Conservation (phyloP, 2,888 invertebrate species). For the Noctua comes region DNA sequence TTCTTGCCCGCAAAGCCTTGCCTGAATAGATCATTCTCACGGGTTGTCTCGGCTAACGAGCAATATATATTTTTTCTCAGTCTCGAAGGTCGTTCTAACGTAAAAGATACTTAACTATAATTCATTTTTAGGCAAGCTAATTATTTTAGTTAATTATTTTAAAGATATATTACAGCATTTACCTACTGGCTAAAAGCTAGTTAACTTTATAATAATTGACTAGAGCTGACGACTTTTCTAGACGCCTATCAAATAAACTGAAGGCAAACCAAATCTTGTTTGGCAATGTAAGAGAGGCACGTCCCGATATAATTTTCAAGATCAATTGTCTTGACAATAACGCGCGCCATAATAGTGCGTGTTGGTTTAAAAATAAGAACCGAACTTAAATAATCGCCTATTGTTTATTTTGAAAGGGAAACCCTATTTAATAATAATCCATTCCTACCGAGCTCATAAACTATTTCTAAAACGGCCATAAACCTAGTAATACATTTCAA, state of each 20-base stretch:
- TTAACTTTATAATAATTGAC: neutral
- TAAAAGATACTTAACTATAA: slow-evolving; percentile 20
- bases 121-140: slow-evolving; percentile 15
- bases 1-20: slow-evolving; percentile 38
- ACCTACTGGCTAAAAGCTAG: neutral
- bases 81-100: slow-evolving; percentile 41
- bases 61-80: slow-evolving; percentile 47
- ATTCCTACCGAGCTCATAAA: slow-evolving; percentile 35
- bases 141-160: slow-evolving; percentile 17
- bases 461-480: slow-evolving; percentile 29
- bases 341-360: neutral
- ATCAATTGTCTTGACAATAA: neutral
- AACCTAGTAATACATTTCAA: slow-evolving; percentile 28
- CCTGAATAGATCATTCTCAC: slow-evolving; percentile 48
- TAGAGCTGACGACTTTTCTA: neutral
- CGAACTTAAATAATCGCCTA: neutral
- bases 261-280: neutral
- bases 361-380: neutral
- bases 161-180: neutral
- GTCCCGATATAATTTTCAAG: neutral
- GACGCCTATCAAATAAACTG: neutral
- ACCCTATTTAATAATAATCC: slow-evolving; percentile 11
- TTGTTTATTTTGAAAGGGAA: slow-evolving; percentile 24
- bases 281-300: neutral
- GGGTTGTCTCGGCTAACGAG: slow-evolving; percentile 48